Conservation (phyloP, 2,113 vertebrate species). For the Salvelinus sp. region DNA sequence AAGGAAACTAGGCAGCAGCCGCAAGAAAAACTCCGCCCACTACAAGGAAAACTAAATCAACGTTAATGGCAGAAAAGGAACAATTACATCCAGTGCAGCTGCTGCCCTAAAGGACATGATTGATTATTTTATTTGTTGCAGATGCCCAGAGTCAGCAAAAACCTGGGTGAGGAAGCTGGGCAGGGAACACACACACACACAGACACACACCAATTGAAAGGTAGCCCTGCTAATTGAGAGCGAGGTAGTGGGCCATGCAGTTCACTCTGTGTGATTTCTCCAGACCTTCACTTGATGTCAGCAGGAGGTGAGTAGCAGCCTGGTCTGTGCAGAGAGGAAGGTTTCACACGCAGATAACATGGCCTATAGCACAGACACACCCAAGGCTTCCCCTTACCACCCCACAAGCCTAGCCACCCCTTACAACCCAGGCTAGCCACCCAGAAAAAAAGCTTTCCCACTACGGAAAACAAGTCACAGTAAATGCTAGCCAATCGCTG, state of each 20-base stretch:
- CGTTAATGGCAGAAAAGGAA: background rate
- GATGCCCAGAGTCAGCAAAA: background rate
- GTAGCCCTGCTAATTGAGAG: background rate
- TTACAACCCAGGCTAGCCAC: background rate
- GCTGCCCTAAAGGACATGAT: background rate
- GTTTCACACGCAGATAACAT: background rate
- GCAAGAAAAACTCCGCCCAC: background rate
- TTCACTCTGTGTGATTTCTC: background rate
- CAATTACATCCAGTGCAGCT: conserved; percentile 1
- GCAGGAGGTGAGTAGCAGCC: background rate
- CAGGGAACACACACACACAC: background rate
- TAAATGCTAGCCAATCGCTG: background rate
- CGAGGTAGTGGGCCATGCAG: background rate
- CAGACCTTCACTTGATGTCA: background rate
- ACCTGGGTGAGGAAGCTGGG: background rate
- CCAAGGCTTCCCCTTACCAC: background rate
- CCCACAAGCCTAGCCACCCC: background rate
- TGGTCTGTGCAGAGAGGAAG: background rate
- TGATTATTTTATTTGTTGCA: background rate
- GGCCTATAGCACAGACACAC: background rate
- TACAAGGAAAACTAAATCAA: background rate
- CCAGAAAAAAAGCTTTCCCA: too few species aligned
- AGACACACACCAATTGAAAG: background rate
- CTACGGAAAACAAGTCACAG: too few species aligned
- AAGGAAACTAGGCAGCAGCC: background rate